Base-by-base conservation (phyloP, 2,888 invertebrate genomes). In the Pheosia gnoma region DNA sequence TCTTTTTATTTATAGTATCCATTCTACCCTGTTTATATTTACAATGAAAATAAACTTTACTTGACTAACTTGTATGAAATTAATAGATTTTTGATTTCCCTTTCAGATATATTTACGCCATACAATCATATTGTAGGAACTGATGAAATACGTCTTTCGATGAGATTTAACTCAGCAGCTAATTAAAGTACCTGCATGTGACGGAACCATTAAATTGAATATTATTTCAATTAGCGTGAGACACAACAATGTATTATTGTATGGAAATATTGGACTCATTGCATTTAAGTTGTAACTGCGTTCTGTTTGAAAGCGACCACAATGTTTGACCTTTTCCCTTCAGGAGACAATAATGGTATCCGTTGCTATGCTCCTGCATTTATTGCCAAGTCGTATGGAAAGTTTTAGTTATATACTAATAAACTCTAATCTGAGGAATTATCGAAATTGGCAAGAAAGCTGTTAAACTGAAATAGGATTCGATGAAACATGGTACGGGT, bases 211-310 rank as follows among this genome's bases (percentile, higher is more conserved):
- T 79, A 77, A 76, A 81, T 80, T 77, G 75, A 70, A 77, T 77
- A 82, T 81, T 81, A 84, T 88, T 89, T 87, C 86, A 88, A 89
- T 91, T 90, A 89, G 81, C 80, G 78, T 80, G 72, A 72, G 83
- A 86, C 82, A 78, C 81, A 85, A 89, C 89, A 89, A 89, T 88
- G 86, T 86, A 83, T 86, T 86, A 90, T 91, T 91, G 90, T 92
- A 90, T 92, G 91, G 86, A 88, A 90, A 92, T 91, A 86, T 86
- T 85, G 89, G 72, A 83, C 87, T 83, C 85, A 83, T 86, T 89
- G 77, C 86, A 86, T 86, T 85, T 80, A 81, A 83, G 68, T 72
- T 62, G 75, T 82, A 78, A 76, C 78, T 79, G 81, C 74, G 75
- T 77, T 79, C 74, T 77, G 77, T 83, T 81, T 79, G 78, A 82